phyloP scores from a whole-genome alignment of 2,888 invertebrate genomes.

The Nysson spinosus region DNA sequence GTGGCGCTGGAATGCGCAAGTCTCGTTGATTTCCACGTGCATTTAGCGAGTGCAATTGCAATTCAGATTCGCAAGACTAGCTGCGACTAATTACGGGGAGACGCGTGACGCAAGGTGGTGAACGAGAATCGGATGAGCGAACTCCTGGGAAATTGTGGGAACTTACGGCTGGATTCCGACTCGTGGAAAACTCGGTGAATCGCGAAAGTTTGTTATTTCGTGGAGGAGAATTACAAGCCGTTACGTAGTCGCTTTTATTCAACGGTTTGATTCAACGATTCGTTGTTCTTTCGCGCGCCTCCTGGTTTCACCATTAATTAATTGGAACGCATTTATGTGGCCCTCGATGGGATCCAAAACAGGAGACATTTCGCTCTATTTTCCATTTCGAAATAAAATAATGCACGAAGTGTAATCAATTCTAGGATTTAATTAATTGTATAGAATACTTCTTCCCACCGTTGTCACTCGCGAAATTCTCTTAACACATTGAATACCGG shows the following conservation, averaged over 20 bases:
- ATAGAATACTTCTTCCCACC: not conserved
- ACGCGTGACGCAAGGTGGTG: slow-evolving; percentile 26
- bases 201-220: slow-evolving; percentile 54
- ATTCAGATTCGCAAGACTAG: slow-evolving; percentile 5
- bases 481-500: too few species aligned
- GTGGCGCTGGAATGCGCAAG: too few species aligned
- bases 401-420: too few species aligned
- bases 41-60: not conserved
- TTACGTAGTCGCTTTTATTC: slow-evolving; percentile 46
- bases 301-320: not conserved
- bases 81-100: slow-evolving; percentile 12
- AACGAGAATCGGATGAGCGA: slow-evolving; percentile 26
- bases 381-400: not conserved
- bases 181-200: slow-evolving; percentile 3
- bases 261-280: slow-evolving; percentile 53
- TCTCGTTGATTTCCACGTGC: slow-evolving; percentile 10
- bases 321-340: slow-evolving; percentile 8
- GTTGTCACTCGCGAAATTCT: not conserved
- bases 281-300: slow-evolving; percentile 31
- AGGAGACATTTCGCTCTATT: not conserved
- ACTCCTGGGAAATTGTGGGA: slow-evolving; percentile 39
- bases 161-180: not conserved
- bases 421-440: not conserved
- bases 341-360: not conserved
- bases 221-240: slow-evolving; percentile 16